Evolutionary conservation across 2,888 invertebrate species (phyloP).

Genomic region (Loripinus fragilis): DNA sequence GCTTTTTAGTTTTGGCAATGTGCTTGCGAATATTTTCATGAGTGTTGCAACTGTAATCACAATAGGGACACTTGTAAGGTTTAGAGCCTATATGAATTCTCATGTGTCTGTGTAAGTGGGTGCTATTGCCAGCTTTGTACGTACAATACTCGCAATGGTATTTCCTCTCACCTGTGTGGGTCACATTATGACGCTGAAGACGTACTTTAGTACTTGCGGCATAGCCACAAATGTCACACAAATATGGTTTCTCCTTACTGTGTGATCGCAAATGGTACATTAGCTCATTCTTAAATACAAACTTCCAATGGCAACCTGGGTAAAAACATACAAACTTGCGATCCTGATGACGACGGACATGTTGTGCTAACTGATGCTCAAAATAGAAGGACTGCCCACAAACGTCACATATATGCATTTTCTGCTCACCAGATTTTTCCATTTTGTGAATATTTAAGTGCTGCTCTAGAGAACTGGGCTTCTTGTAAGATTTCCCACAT

Average conservation of each 20-base stretch:
- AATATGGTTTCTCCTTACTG: constrained; percentile 91
- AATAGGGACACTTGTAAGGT: constrained; percentile 85
- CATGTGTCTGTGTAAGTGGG: constrained; percentile 82
- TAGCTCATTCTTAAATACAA: constrained; percentile 92
- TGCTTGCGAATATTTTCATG: constrained; percentile 96
- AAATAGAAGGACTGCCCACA: constrained; percentile 92
- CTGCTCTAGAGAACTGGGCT: constrained; percentile 62
- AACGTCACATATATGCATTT: constrained; percentile 91
- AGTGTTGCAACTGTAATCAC: constrained; percentile 87
- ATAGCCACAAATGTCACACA: constrained; percentile 93
- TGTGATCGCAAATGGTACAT: constrained; percentile 95
- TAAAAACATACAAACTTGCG: constrained; percentile 87
- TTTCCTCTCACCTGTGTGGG: constrained; percentile 81
- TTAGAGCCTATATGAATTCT: constrained; percentile 83
- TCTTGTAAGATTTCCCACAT: constrained; percentile 75
- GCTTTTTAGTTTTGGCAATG: constrained; percentile 90
- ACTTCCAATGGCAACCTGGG: constrained; percentile 92
- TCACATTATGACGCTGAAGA: constrained; percentile 79
- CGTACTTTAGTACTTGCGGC: constrained; percentile 84
- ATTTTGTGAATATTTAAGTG: constrained; percentile 72
- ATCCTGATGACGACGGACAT: constrained; percentile 92
- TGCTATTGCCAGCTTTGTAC: constrained; percentile 80
- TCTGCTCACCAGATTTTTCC: constrained; percentile 86
- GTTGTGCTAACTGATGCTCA: constrained; percentile 69
- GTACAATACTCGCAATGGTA: constrained; percentile 82